These are phyloP conservation scores for Callipepla squamata DNA, from an alignment of 2,113 vertebrate species.

Conservation along the genomic window DNA sequence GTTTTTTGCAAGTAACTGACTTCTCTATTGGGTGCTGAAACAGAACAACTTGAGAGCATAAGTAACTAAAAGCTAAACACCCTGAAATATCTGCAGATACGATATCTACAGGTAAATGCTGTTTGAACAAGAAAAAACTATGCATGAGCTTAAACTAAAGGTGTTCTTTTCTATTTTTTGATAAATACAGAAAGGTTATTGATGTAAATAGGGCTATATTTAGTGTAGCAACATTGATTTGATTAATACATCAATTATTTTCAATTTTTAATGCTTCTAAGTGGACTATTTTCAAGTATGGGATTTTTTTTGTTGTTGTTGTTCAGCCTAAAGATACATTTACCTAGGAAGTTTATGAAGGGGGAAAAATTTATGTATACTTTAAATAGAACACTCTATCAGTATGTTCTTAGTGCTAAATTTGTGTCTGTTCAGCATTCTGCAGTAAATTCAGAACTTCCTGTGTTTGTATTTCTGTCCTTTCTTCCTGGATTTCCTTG, in stretches of 20 bases:
- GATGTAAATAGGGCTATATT: background rate
- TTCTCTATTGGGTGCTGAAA: background rate
- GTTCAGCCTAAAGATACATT: background rate
- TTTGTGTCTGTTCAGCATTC: conserved; percentile 42
- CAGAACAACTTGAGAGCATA: background rate
- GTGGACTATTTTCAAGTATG: background rate
- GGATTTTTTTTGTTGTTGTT: background rate
- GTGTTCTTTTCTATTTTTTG: background rate
- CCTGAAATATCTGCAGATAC: background rate
- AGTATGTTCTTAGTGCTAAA: background rate
- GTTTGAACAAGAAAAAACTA: no score
- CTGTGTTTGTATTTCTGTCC: conserved; percentile 1
- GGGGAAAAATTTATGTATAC: background rate
- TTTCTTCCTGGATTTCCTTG: background rate
- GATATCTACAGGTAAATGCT: no score
- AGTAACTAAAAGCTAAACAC: background rate
- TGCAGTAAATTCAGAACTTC: background rate
- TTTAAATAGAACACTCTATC: conserved; percentile 7
- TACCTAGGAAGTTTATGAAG: background rate
- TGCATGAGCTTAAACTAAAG: background rate
- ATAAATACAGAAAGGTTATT: background rate
- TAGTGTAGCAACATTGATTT: background rate
- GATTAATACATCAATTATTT: background rate
- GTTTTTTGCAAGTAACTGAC: background rate
- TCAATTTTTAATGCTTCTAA: background rate